Base-by-base conservation (phyloP, 2,888 invertebrate genomes). In the Drosophila mimica region DNA sequence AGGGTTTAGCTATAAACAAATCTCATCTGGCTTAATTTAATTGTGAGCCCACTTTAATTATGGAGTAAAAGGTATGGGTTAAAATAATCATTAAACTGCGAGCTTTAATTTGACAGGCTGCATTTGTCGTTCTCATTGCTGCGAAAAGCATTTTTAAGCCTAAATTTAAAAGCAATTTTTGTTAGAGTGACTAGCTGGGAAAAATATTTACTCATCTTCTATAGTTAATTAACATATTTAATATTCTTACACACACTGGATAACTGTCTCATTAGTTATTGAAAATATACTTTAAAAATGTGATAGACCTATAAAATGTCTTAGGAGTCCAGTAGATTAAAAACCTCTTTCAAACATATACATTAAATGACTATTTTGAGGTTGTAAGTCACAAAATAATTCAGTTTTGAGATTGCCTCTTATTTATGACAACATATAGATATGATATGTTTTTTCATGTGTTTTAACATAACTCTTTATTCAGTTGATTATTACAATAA, bases 1-100 rank as follows among this genome's bases (percentile, higher is more conserved):
- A 25, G 9, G 15, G 30, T 17, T 46, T 13, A 31, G 28, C 15
- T 20, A 15, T 31, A 13, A 13, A 25, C 4, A 7, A 8, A 46
- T 7, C 46, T 46, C 5, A 4, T n/a, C 15, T 11, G 2, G 30
- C 7, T 20, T 34, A 17, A 11, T 28, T 34, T 38, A 60, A 30
- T 38, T 46, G 52, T 61, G 33, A 51, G 58, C 48, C 43, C 17
- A 40, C 48, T 28, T 30, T 40, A 9, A 25, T 38, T 2, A 46
- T 2, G 7, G 15, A 25, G 7, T 46, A 2, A 13, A 40, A 11
- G 0, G 0, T 43, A 11, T 43, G 0, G 4, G 4, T 1, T 11
- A 5, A 5, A 5, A 8, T 4, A 7, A 15, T 15, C 8, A 15
- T 43, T 17, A 17, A 40, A 36, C 28, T 34, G 5, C 25, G n/a